A percentile compares a stretch with the other conserved stretches of the same genome.
phyloP scores from a whole-genome alignment of 2,113 vertebrate species.

The Phyllostomus discolor region DNA sequence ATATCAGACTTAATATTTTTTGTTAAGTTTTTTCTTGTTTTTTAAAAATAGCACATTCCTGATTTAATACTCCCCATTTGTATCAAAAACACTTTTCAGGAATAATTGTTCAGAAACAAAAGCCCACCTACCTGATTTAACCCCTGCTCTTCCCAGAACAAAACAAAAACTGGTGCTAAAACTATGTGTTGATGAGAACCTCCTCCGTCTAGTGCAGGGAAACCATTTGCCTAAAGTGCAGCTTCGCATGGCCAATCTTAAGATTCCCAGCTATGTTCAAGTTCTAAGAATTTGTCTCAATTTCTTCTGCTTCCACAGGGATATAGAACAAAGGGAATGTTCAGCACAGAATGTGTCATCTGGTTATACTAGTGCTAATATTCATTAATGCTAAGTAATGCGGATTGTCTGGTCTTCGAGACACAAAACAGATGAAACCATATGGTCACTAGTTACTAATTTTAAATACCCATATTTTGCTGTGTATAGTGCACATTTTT shows the following conservation, averaged over 20 bases:
- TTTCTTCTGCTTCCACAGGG: neutral
- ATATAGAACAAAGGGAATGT: neutral
- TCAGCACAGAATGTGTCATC: neutral
- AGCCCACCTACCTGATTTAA: neutral
- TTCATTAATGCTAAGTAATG: neutral
- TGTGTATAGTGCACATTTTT: too few relatives aligned
- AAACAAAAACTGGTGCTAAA: neutral
- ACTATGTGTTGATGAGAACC: neutral
- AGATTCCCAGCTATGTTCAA: neutral
- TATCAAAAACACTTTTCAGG: neutral
- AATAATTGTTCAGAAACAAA: neutral
- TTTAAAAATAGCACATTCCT: neutral
- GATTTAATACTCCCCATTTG: neutral
- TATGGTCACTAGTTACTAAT: neutral
- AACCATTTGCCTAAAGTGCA: neutral
- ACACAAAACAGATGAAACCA: neutral
- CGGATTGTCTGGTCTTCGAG: neutral
- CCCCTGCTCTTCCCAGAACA: neutral
- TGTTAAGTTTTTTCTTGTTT: neutral
- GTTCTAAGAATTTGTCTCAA: neutral
- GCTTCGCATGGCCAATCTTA: neutral
- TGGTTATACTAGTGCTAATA: neutral
- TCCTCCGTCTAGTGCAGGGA: neutral
- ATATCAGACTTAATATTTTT: neutral
- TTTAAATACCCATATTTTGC: neutral